Base-by-base conservation (phyloP, 2,888 invertebrate species). In the Tenthredo amoena region DNA sequence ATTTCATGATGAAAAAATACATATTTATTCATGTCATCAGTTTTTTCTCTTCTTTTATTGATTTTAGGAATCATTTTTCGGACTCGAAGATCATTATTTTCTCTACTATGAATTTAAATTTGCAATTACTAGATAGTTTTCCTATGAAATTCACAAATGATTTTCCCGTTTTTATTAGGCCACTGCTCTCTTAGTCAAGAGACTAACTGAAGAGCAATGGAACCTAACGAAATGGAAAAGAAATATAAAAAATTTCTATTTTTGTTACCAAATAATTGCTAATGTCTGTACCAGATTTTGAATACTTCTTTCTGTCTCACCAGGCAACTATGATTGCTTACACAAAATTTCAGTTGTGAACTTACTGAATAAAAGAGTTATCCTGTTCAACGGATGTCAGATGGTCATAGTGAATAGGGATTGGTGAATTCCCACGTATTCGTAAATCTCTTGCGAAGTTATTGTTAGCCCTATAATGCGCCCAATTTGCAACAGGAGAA, bases 321-420 rank as follows among this genome's bases (percentile, higher is more conserved):
- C 40, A 37, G n/a, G n/a, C 9, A 72, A 37, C 2, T 12, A 18
- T 21, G 10, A 76, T 21, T 26, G 12, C 18, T 26, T 15, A 1
- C 1, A 31, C 2, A 15, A 76, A 31, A 50, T 26, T 26, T 12
- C n/a, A 21, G 31, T 43, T 62, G 31, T 31, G 10, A 34, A 77
- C 77, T 34, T 34, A 77, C 77, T 77, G 77, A 77, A 77, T 77
- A 9, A 18, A 50, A 18, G 77, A 34, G 55, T 77, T 31, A 55
- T 77, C n/a, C 10, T 6, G 55, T 18, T 50, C 50, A 26, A 34
- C 37, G 7, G 55, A 34, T 55, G 21, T 50, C 34, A 40, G 55
- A 55, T 55, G 50, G 26, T 68, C 68, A 34, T 68, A 68, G 68
- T 26, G 34, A 62, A 68, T 68, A 34, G 68, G 68, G 5, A 68